Conservation (phyloP, 2,113 vertebrate species). For the Regulus satrapa region DNA sequence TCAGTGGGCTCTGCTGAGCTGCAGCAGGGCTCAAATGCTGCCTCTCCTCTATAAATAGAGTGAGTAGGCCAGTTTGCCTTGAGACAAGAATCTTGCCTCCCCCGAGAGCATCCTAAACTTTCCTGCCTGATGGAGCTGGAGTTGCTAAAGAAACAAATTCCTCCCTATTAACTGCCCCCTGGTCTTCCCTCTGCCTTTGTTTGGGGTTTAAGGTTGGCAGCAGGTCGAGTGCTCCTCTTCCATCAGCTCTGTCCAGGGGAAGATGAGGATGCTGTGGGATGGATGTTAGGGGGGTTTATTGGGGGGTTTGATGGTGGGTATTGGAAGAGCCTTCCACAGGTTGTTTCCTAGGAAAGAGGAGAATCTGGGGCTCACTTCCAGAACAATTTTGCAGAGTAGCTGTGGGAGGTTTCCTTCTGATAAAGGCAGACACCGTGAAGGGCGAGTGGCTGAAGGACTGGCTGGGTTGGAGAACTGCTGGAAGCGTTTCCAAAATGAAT, state of each 20-base stretch:
- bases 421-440: neutral
- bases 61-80: slow-evolving; percentile 47
- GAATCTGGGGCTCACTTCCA: neutral
- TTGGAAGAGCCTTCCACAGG: neutral
- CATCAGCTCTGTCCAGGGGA: neutral
- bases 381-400: neutral
- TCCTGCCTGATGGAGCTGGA: neutral
- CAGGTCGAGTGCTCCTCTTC: neutral
- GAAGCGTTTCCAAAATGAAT: neutral
- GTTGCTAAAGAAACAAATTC: neutral
- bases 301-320: neutral
- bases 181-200: neutral
- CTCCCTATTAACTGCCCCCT: neutral
- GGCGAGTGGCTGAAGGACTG: neutral
- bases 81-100: slow-evolving; percentile 36
- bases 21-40: slow-evolving; percentile 12
- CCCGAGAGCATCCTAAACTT: neutral
- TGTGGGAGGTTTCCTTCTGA: neutral
- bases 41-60: slow-evolving; percentile 33
- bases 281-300: neutral
- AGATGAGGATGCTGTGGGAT: neutral
- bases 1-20: slow-evolving; percentile 8
- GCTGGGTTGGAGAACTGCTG: neutral
- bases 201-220: neutral
- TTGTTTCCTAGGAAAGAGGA: neutral